Evolutionary conservation across 2,113 vertebrate genomes (phyloP).

Genomic region (Stomatorhinus ivindoensis): DNA sequence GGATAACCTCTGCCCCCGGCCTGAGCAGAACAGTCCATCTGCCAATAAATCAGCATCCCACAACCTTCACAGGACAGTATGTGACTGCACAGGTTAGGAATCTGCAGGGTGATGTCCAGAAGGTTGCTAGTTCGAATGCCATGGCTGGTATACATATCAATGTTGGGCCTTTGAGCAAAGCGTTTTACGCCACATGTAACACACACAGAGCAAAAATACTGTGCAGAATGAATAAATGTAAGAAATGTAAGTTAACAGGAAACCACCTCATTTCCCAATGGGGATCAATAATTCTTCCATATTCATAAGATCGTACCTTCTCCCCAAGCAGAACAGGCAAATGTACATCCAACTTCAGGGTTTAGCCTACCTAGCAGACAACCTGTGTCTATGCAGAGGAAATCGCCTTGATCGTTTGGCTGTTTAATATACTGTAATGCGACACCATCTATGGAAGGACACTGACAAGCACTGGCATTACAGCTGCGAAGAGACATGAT

Average conservation of each 20-base stretch:
- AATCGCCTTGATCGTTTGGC: neutral
- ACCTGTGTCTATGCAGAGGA: neutral
- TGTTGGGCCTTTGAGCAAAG: neutral
- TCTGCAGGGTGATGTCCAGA: neutral
- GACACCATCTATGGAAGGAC: neutral
- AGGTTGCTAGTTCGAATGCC: neutral
- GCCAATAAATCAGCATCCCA: neutral
- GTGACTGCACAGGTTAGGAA: neutral
- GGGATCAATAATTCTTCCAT: neutral
- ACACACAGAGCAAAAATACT: neutral
- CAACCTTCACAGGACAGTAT: neutral
- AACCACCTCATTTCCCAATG: neutral
- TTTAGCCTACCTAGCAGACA: neutral
- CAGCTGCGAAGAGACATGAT: neutral
- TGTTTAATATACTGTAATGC: neutral
- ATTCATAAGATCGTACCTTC: neutral
- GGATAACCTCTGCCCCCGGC: neutral
- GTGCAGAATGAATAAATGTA: neutral
- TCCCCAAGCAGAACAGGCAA: neutral
- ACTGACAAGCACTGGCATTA: neutral
- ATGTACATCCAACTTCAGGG: neutral
- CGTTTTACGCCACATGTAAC: neutral
- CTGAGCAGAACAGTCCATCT: neutral
- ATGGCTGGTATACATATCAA: neutral
- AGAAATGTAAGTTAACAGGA: neutral